phyloP scores from a whole-genome alignment of 2,888 invertebrate species.

The Cosmorhoe ocellata region DNA sequence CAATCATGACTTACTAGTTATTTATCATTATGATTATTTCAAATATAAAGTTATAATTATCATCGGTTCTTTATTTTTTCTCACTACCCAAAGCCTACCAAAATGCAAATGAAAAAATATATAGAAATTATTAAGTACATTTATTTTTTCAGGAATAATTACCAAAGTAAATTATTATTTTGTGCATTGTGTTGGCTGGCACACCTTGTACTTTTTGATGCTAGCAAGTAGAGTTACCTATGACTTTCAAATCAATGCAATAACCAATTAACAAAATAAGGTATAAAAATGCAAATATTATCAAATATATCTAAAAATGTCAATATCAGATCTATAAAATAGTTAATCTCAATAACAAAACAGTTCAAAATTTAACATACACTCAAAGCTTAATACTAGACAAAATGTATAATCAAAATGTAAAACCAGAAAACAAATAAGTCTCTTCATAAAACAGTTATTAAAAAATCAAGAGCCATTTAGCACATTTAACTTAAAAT shows the following conservation, averaged over 20 bases:
- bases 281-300: conserved; percentile 31
- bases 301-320: conserved; percentile 32
- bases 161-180: conserved; percentile 8
- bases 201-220: conserved; percentile 21
- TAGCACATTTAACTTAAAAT: too few relatives aligned
- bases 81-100: not conserved
- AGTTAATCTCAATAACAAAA: conserved; percentile 30
- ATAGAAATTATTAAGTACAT: conserved; percentile 14
- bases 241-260: conserved; percentile 11
- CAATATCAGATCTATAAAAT: conserved; percentile 32
- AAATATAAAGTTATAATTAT: conserved; percentile 28
- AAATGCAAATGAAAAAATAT: not conserved
- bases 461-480: too few relatives aligned
- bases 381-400: conserved; percentile 24
- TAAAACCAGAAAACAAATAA: not conserved
- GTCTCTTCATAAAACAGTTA: too few relatives aligned
- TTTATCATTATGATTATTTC: conserved; percentile 27
- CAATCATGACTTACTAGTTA: conserved; percentile 22
- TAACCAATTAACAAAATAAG: conserved; percentile 24
- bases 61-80: conserved; percentile 4
- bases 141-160: conserved; percentile 11
- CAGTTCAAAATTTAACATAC: conserved; percentile 22
- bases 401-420: conserved; percentile 11
- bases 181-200: conserved; percentile 25
- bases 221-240: conserved; percentile 5